Evolutionary conservation across 2,888 invertebrate genomes (phyloP), one percentile per base, ranked within the genome.

Genomic region (Hemistola chrysoprasaria): DNA sequence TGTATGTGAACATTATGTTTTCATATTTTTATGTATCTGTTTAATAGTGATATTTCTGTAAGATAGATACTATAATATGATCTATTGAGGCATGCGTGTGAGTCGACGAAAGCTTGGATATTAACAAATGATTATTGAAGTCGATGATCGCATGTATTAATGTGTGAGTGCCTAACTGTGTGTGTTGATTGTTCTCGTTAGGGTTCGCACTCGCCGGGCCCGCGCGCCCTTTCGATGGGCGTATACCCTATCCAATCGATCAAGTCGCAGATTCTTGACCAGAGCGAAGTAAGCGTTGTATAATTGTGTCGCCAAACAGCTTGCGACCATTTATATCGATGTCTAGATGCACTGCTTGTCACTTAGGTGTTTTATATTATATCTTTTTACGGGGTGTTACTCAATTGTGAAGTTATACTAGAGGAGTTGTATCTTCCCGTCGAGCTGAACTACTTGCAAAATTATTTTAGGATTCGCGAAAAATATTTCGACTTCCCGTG

Each of bases 161-260:
- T 83, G 83, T 87, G 88, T 90, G 86, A 91, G 90, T 90, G 92
- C 92, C n/a, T 87, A 90, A 90, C 90, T 74, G 86, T 86, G 86
- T 86, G 80, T 86, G 78, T 72, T 82, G 90, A 84, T 83, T 87
- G 85, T 83, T 81, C 79, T 72, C 79, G 28, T 78, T 90, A 96
- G 96, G 96, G 97, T 90, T 94, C 95, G 77, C 95, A 95, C 90
- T 96, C 97, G 87, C 97, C 97, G 83, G 96, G 95, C 90, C 95
- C 95, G 85, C 94, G 96, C 84, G 94, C 94, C 81, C 93, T 95
- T 70, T 95, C 96, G 70, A 95, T 96, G 95, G 97, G 97, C 75
- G 93, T 95, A 81, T 97, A 93, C 90, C 96, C 96, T 80, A 94
- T 95, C 85, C 95, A 96, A 91, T 93, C 93, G 90, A 91, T 97